Base-by-base conservation (phyloP, 2,113 vertebrate species). In the Mormyrus lacerda region DNA sequence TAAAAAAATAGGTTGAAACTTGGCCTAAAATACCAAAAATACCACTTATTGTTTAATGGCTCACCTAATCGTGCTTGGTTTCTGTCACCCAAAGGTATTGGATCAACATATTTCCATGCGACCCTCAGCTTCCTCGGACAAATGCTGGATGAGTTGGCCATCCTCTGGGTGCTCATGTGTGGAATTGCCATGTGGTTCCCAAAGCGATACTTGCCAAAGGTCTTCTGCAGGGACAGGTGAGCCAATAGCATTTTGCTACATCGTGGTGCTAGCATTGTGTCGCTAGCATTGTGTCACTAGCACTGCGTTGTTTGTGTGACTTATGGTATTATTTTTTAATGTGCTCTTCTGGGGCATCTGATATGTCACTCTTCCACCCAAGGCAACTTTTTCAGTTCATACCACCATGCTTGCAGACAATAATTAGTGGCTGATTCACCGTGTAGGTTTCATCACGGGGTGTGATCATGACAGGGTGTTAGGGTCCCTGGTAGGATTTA, bases 121-220 rank as follows among this genome's bases (percentile, higher is more conserved):
- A 99, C 98, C 0, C 96, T 99, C 90, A 99, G 98, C 94, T 99
- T 99, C 94, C 94, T 99, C 69, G 98, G 98, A 61, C 98, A 99
- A 94, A 99, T 99, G 98, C 94, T 99, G 90, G 98, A 99, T 90
- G 98, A 99, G 91, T 92, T 99, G 90, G 98, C 98, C 88, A 98
- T 99, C 88, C 95, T 99, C 7, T 99, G 98, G 98, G 98, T 99
- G 89, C 94, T 99, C 85, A 99, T 99, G 98, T 99, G 97, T 93
- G 98, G 97, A 87, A 95, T 99, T 87, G 98, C 96, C 91, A 99
- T 99, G 98, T 99, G 98, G 98, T 99, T 99, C 90, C 98, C 98
- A 50, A 97, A 97, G 92, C 96, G 98, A 92, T 99, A 99, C 89
- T 94, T 99, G 19, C 98, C 98, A 53, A 97, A 94, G 95, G 95